Evolutionary conservation across 2,888 invertebrate species (phyloP), one percentile per base, ranked within the genome.

Genomic region (Troides aeacus): DNA sequence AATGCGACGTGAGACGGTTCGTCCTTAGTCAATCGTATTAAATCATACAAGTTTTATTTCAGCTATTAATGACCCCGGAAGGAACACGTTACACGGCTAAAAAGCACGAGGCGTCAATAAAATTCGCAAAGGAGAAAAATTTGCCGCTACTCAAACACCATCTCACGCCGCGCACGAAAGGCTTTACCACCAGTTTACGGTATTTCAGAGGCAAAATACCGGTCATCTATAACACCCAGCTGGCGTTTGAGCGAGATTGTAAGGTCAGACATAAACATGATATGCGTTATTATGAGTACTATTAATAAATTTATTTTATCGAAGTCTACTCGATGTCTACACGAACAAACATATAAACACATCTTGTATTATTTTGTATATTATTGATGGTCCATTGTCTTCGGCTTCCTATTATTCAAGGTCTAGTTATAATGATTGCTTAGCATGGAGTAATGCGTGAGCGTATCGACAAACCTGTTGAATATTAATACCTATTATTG

Each of bases 161-260:
- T 84, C 93, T 99, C 64, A 95, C 97, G 39, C 99, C 99, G n/a
- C 94, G 99, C 72, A 97, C 98, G n/a, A 96, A 96, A 88, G 99
- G 99, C 2, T 99, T 99, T 83, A 96, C 95, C 0, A 96, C 97
- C 66, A 97, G 97, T 84, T 91, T 98, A 77, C 95, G 96, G 68
- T 94, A 96, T 75, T 94, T 99, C 85, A 95, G 95, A 81, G 96
- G 95, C 64, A 96, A 96, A 86, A 95, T 97, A 75, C 95, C 95
- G 6, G 97, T 96, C 39, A 94, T 98, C 72, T 97, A 97, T 83
- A 97, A 98, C 81, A 95, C 97, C 76, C 95, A 96, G 78, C 82
- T 97, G 73, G 95, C 94, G 6, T 96, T 96, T 78, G 95, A 94
- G 73, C 93, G 93, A 67, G 93, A 94, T 72, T 94, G 94, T 73